phyloP scores from a whole-genome alignment of 2,797 vertebrate species.

The Dipus sagitta region DNA sequence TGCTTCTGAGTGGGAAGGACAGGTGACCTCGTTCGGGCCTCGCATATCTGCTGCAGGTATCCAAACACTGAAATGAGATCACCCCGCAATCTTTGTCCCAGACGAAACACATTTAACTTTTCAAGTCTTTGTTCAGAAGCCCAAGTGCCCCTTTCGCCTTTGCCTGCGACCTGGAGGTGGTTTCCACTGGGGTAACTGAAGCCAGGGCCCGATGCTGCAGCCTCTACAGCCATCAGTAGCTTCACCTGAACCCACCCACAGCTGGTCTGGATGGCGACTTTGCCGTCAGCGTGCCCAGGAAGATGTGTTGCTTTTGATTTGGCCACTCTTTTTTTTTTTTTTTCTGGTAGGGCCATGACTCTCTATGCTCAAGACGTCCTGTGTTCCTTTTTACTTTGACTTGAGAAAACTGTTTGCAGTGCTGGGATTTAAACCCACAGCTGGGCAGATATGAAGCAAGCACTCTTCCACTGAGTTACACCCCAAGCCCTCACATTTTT shows the following conservation, averaged over 20 bases:
- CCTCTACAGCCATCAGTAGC: neutral
- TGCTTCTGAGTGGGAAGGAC: slow-evolving; percentile 80
- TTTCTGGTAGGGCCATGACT: slow-evolving; percentile 1
- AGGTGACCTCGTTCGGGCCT: slow-evolving; percentile 66
- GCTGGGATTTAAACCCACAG: neutral
- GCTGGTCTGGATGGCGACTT: slow-evolving; percentile 25
- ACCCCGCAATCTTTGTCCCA: slow-evolving; percentile 67
- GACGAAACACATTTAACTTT: slow-evolving; percentile 82
- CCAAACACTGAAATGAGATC: slow-evolving; percentile 83
- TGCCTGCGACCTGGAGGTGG: slow-evolving; percentile 75
- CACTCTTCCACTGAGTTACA: neutral
- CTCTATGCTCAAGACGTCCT: neutral
- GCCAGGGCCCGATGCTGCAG: slow-evolving; percentile 39
- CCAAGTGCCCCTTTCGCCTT: slow-evolving; percentile 53
- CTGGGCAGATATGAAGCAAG: neutral
- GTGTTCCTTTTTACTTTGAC: neutral
- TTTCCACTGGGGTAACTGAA: slow-evolving; percentile 78
- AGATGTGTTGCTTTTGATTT: neutral
- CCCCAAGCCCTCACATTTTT: neutral
- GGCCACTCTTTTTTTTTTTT: neutral
- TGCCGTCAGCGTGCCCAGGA: neutral
- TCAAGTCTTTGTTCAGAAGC: slow-evolving; percentile 76
- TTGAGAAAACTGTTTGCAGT: neutral
- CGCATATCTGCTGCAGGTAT: slow-evolving; percentile 74
- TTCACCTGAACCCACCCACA: neutral